Base-by-base conservation (phyloP, 2,797 vertebrate species). In the Centropyge bicolor region DNA sequence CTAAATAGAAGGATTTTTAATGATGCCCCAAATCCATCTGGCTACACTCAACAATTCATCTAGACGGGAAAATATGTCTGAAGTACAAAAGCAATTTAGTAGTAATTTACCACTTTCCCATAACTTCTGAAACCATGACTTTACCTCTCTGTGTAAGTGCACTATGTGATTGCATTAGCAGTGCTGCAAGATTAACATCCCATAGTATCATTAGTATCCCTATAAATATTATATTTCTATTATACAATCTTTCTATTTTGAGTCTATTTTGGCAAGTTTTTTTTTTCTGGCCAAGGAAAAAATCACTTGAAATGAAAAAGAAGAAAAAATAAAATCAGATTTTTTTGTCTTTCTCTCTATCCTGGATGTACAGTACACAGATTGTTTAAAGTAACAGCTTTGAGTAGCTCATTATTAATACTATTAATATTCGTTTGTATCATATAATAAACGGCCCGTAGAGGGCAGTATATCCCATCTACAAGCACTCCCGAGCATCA, bases 121-220 rank as follows among this genome's bases (percentile, higher is more conserved):
- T 13, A 13, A 14, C 13, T 4, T n/a, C 20, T n/a, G 3, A 36
- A 43, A 13, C 24, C n/a, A 5, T 19, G 43, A 63, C 41, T 49
- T 24, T 7, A 38, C 24, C 27, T 36, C 24, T 77, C 14, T 52
- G 4, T 20, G 52, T 67, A 51, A 40, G 17, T 31, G 51, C 71
- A 70, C n/a, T 10, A 0, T 57, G 75, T 81, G 82, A 82, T 67
- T 82, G 67, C 68, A 88, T 74, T 59, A 78, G 74, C 75, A 68
- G 78, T 66, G 77, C 66, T 3, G 52, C 61, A 59, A 48, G 13
- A 46, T 31, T 31, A 31, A 31, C 4, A 31, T 31, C 27, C 27
- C 27, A 22, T 16, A 31, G 22, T 3, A 36, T 20, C 2, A 13
- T 61, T 68, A 24, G 2, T 43, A 20, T 76, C 24, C 55, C 55